Percentiles rank a stretch among this genome's conserved stretches.
Evolutionary conservation across 2,797 vertebrate species (phyloP).

Genomic region (Gymnopithys bicolor): DNA sequence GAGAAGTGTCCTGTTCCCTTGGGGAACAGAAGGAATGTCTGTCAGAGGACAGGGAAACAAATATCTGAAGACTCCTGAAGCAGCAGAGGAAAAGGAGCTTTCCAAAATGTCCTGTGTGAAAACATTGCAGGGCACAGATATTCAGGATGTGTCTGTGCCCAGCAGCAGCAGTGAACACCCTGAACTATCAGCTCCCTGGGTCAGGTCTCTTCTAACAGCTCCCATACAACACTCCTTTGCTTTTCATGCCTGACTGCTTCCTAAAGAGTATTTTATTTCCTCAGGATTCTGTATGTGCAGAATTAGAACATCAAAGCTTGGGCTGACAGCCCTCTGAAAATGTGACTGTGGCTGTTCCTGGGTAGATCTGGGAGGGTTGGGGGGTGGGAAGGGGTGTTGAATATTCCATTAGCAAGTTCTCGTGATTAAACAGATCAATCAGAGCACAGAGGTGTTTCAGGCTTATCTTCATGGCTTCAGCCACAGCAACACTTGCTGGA

Average conservation of each 20-base stretch:
- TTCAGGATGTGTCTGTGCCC: neutral
- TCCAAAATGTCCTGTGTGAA: neutral
- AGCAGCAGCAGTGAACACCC: neutral
- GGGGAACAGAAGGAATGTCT: neutral
- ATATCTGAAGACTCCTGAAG: neutral
- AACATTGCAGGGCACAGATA: neutral
- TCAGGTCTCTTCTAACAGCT: neutral
- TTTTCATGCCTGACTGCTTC: constrained; percentile 17
- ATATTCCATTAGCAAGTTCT: neutral
- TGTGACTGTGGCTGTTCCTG: neutral
- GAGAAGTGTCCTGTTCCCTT: neutral
- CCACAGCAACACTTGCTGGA: neutral
- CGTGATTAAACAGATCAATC: neutral
- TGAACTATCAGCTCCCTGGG: neutral
- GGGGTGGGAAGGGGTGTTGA: neutral
- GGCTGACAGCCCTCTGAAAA: constrained; percentile 1
- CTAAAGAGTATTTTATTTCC: neutral
- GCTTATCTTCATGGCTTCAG: neutral
- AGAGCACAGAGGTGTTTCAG: neutral
- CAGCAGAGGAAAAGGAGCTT: neutral
- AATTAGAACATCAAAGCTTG: constrained; percentile 24
- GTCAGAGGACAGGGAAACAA: neutral
- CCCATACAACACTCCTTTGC: neutral
- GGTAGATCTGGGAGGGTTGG: neutral
- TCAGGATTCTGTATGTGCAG: neutral